Percentiles rank a stretch among this genome's conserved stretches.
Conservation (phyloP, 2,888 invertebrate species). For the Microctonus aethiopoides region DNA sequence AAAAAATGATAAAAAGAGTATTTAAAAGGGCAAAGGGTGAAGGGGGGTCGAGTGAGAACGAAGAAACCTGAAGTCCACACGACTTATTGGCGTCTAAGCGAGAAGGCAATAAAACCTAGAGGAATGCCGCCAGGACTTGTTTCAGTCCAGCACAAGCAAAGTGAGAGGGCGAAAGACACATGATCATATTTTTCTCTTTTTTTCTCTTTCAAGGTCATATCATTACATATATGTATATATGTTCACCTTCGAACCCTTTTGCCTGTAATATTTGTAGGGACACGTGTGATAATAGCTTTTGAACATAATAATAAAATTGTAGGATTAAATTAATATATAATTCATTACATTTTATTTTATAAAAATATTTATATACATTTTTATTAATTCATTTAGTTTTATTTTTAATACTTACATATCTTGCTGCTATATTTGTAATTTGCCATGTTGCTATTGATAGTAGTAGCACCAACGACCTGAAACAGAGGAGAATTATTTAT, state of each 20-base stretch:
- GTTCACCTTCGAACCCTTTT: slow-evolving; percentile 24
- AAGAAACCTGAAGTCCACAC: slow-evolving; percentile 18
- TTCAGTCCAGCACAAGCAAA: slow-evolving; percentile 38
- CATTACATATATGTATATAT: no score
- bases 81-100: slow-evolving; percentile 41
- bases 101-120: slow-evolving; percentile 54
- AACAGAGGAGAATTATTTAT: slow-evolving; percentile 57
- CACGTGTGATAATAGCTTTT: slow-evolving; percentile 1
- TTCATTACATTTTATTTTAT: no score
- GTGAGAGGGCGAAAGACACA: not conserved
- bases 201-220: slow-evolving; percentile 41
- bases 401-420: slow-evolving; percentile 71
- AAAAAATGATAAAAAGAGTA: slow-evolving; percentile 7
- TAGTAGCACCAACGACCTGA: slow-evolving; percentile 74
- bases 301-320: not conserved
- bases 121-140: slow-evolving; percentile 54
- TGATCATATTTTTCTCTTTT: slow-evolving; percentile 25
- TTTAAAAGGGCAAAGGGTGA: slow-evolving; percentile 11
- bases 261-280: slow-evolving; percentile 15
- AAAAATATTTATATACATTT: no score
- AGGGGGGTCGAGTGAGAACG: slow-evolving; percentile 11
- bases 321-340: not conserved
- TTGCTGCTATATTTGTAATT: slow-evolving; percentile 69
- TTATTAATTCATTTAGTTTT: slow-evolving; percentile 1
- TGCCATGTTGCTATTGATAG: slow-evolving; percentile 71